A percentile compares a stretch with the other conserved stretches of the same genome.
Conservation (phyloP, 2,113 vertebrate genomes). For the Strix uralensis region DNA sequence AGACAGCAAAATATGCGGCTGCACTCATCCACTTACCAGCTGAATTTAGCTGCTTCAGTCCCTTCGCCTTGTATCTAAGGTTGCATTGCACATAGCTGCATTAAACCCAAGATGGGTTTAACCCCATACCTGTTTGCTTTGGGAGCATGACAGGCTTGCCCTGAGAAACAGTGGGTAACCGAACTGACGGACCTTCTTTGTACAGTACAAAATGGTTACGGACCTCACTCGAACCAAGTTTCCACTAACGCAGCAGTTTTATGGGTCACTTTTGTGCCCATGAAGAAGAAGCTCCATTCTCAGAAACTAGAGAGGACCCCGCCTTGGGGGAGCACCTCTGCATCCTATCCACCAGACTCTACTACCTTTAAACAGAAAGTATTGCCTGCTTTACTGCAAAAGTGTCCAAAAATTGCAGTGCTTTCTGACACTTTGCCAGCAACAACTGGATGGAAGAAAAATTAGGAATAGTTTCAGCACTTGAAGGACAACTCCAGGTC, state of each 20-base stretch:
- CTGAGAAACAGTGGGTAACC: not conserved
- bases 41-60: not conserved
- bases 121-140: not conserved
- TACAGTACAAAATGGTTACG: not conserved
- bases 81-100: not conserved
- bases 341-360: not conserved
- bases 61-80: not conserved
- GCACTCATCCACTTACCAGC: not conserved
- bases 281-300: not conserved
- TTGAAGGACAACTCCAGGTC: not conserved
- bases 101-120: not conserved
- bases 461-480: not conserved
- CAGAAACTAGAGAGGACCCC: not conserved
- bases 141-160: not conserved
- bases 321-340: not conserved
- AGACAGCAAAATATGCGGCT: rapidly evolving
- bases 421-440: not conserved
- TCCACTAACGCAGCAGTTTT: not conserved
- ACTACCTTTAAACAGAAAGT: not conserved
- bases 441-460: not conserved
- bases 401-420: not conserved
- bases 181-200: rapidly evolving
- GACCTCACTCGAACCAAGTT: not conserved
- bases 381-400: not conserved
- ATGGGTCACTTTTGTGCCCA: not conserved